Base-by-base conservation (phyloP, 2,797 vertebrate species). In the Eulemur rubriventer region DNA sequence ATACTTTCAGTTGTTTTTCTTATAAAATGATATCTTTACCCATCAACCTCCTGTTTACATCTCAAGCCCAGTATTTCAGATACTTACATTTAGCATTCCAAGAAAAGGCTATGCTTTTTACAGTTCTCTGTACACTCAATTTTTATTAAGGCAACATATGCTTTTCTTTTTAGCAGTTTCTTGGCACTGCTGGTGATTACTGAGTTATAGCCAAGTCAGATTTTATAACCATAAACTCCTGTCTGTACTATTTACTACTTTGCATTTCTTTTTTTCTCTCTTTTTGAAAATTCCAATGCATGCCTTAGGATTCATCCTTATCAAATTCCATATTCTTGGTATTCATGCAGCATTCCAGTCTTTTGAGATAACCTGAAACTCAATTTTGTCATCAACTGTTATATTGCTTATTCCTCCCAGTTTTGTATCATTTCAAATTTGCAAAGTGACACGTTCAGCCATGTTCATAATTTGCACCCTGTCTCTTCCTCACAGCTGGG, bases 361-460 rank as follows among this genome's bases (percentile, higher is more conserved):
- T 87, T 95, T 93, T 26, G n/a, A 96, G 83, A 93, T 70, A 95
- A 97, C 70, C 50, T 90, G 86, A 91, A 87, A 94, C 83, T 82
- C 65, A 84, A 82, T 97, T 88, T 94, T 95, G 78, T 94, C 82
- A 90, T 97, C 83, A 88, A 41, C 80, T 65, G 26, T 57, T 94
- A 17, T 11, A 87, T 89, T 91, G 78, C 79, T 91, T 93, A 84
- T 90, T 80, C 84, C 75, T 96, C 72, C n/a, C 30, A 50, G 43
- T 90, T 96, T 87, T 96, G 69, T 59, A 89, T 95, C 93, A 93
- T 88, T 61, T 96, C 83, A 84, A 26, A 97, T 94, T 95, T 91
- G 28, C 38, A 91, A 82, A 91, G 69, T 70, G 89, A 92, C 82
- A 75, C 1, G 0, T 81, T 89, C 65, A 59, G n/a, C n/a, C 80